Conservation (phyloP, 2,888 invertebrate genomes). For the Drosophila seclusa region DNA sequence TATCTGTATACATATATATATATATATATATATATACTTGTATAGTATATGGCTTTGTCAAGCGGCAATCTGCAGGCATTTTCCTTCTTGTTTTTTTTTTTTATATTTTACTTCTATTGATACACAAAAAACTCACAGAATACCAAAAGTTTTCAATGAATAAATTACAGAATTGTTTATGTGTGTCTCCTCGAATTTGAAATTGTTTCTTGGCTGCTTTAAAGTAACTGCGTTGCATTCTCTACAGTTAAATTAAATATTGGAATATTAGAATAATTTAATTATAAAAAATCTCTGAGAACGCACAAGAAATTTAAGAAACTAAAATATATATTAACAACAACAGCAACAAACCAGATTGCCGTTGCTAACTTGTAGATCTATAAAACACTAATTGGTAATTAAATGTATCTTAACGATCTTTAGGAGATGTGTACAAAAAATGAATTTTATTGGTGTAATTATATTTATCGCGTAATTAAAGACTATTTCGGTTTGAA, state of each 20-base stretch:
- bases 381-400: background rate
- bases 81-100: background rate
- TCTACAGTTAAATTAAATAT: background rate
- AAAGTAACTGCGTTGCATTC: background rate
- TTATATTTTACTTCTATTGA: slow-evolving; percentile 4
- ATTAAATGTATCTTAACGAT: background rate
- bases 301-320: too few species aligned
- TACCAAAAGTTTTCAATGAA: slow-evolving; percentile 23
- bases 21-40: background rate
- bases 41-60: slow-evolving; percentile 7
- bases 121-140: slow-evolving; percentile 3
- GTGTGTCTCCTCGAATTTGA: background rate
- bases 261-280: background rate
- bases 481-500: slow-evolving; percentile 27
- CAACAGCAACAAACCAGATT: background rate
- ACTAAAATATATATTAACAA: background rate
- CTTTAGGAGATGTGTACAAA: background rate
- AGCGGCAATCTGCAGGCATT: slow-evolving; percentile 23
- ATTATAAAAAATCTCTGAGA: accelerated
- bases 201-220: background rate
- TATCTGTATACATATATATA: background rate
- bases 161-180: slow-evolving; percentile 34
- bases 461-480: slow-evolving; percentile 8
- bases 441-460: background rate
- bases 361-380: too few species aligned